These are phyloP conservation scores for Empis livida DNA, from an alignment of 2,888 invertebrate species.

Conservation along the genomic window DNA sequence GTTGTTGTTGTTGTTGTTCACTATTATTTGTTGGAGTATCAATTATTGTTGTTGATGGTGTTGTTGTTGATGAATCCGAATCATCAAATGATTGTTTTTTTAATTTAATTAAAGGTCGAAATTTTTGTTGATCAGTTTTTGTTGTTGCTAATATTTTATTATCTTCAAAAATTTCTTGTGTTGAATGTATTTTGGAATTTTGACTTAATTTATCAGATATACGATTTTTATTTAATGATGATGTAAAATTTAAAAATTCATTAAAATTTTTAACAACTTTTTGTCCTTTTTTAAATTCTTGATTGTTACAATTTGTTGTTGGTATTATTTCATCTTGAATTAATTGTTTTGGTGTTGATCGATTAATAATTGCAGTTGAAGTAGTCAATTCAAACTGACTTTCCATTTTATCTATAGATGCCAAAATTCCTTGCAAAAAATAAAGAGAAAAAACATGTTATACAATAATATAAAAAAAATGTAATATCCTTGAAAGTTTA, in stretches of 20 bases:
- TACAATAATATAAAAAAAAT: no score
- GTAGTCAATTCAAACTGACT: slow-evolving; percentile 30
- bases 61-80: slow-evolving; percentile 35
- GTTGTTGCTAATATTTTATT: slow-evolving; percentile 10
- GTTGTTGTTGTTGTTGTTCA: slow-evolving; percentile 5
- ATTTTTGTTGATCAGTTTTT: slow-evolving; percentile 18
- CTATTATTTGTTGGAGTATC: slow-evolving; percentile 3
- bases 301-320: neutral
- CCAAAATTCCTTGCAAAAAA: slow-evolving; percentile 40
- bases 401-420: slow-evolving; percentile 46
- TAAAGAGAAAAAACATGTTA: no score
- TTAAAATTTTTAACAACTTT: slow-evolving; percentile 65
- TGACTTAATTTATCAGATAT: slow-evolving; percentile 29
- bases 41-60: slow-evolving; percentile 15
- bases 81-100: slow-evolving; percentile 38
- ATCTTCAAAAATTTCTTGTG: slow-evolving; percentile 1
- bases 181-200: slow-evolving; percentile 6
- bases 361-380: neutral
- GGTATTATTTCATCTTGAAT: neutral
- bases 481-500: no score
- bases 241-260: slow-evolving; percentile 68
- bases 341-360: no score
- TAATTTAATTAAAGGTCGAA: slow-evolving; percentile 36
- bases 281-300: slow-evolving; percentile 25
- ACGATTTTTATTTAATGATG: slow-evolving; percentile 49